A percentile compares a stretch with the other conserved stretches of the same genome.
Evolutionary conservation across 2,797 vertebrate species (phyloP).

Genomic region (Danio albolineatus): DNA sequence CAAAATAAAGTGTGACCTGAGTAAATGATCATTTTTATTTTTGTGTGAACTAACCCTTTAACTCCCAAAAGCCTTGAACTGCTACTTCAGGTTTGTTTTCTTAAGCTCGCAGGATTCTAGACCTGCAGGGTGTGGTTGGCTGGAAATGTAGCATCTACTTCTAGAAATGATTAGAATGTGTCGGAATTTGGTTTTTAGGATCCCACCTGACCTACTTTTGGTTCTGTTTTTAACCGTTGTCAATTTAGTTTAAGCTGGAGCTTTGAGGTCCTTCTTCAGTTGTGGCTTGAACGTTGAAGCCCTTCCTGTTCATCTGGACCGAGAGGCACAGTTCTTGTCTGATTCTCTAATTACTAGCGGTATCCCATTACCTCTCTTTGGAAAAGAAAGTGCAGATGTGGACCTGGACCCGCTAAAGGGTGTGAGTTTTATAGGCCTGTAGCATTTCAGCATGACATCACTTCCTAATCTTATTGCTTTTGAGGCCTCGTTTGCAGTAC

Average conservation of each 20-base stretch:
- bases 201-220: conserved; percentile 17
- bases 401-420: neutral
- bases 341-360: conserved; percentile 41
- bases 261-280: conserved; percentile 6
- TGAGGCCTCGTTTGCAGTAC: conserved; percentile 29
- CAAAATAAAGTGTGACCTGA: no score
- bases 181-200: neutral
- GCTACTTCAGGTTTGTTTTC: neutral
- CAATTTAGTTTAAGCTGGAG: neutral
- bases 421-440: conserved; percentile 18
- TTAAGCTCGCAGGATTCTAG: neutral
- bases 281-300: conserved; percentile 1
- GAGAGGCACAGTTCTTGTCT: neutral
- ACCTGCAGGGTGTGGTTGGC: neutral
- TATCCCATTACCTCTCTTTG: conserved; percentile 31
- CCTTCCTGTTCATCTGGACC: neutral
- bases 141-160: neutral
- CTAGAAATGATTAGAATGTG: neutral
- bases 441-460: conserved; percentile 46
- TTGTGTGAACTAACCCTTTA: no score
- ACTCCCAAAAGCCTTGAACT: neutral
- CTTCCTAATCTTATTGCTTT: conserved; percentile 41
- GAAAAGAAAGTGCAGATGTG: conserved; percentile 13
- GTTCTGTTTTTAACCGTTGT: neutral
- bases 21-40: no score